phyloP scores from a whole-genome alignment of 2,888 invertebrate genomes.

The Tanypteryx hageni region DNA sequence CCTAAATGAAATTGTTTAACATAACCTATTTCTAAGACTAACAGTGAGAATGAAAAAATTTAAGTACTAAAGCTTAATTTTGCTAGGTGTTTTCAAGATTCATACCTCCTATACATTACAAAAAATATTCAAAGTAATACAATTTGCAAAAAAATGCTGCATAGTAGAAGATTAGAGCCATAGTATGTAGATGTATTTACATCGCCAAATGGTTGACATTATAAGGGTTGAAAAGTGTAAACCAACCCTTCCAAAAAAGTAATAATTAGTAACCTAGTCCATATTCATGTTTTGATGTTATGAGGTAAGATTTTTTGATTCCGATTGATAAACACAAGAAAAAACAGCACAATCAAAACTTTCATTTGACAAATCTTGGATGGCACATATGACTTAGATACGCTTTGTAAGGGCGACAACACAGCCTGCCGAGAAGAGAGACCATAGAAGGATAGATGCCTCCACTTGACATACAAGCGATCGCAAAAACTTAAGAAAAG shows the following conservation, averaged over 20 bases:
- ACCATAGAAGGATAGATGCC: constrained; percentile 78
- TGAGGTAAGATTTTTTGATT: not conserved
- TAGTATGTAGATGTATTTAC: not conserved
- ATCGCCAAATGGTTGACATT: constrained; percentile 5
- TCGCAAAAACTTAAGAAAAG: constrained; percentile 76
- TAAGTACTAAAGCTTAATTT: constrained; percentile 38
- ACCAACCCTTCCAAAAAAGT: not conserved
- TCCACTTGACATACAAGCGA: constrained; percentile 76
- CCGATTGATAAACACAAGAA: not conserved
- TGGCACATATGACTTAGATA: not conserved
- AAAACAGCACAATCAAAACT: constrained; percentile 42
- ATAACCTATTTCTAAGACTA: constrained; percentile 59
- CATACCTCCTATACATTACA: not conserved
- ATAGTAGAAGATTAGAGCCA: constrained; percentile 35
- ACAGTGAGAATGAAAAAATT: constrained; percentile 33
- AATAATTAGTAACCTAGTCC: constrained; percentile 7
- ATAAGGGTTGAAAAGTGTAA: constrained; percentile 19
- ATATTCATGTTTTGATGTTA: not conserved
- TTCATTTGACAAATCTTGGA: not conserved
- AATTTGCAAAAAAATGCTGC: not conserved
- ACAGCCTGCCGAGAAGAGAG: constrained; percentile 78
- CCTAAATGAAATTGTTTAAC: constrained; percentile 12
- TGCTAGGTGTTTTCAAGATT: not conserved
- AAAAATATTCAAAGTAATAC: not conserved
- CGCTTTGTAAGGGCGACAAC: constrained; percentile 76